A percentile compares a stretch with the other conserved stretches of the same genome.
phyloP scores from a whole-genome alignment of 2,113 vertebrate species.

The Cichladusa arquata region DNA sequence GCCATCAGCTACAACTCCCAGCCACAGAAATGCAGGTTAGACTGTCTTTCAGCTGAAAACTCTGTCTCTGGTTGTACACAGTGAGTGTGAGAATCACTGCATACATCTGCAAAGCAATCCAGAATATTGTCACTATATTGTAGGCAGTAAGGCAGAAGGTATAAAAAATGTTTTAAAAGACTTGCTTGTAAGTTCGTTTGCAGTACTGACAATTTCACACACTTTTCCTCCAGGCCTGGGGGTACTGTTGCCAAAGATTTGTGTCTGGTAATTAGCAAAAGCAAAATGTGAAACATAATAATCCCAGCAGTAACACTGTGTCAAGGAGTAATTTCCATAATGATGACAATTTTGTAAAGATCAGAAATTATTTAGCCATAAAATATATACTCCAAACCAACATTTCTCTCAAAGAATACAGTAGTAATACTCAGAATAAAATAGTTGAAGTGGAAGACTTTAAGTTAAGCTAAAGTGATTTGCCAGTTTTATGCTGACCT shows the following conservation, averaged over 20 bases:
- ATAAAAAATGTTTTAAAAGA: background rate
- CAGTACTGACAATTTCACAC: background rate
- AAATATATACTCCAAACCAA: background rate
- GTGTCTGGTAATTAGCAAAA: background rate
- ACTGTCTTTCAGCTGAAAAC: background rate
- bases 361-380: background rate
- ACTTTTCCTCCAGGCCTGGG: background rate
- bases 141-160: background rate
- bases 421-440: background rate
- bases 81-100: background rate
- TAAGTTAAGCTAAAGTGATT: background rate
- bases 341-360: background rate
- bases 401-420: background rate
- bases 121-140: background rate
- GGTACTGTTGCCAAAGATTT: background rate
- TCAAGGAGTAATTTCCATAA: background rate
- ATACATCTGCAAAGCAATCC: background rate
- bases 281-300: background rate
- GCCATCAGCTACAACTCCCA: background rate
- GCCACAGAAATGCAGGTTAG: background rate
- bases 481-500: background rate
- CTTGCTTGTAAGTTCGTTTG: background rate
- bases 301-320: background rate
- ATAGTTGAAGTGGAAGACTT: background rate
- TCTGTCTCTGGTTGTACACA: background rate